Evolutionary conservation across 1,140 invertebrate genomes (phyloP), one percentile per base, ranked within the genome.

Genomic region (Solenopsis fugax): DNA sequence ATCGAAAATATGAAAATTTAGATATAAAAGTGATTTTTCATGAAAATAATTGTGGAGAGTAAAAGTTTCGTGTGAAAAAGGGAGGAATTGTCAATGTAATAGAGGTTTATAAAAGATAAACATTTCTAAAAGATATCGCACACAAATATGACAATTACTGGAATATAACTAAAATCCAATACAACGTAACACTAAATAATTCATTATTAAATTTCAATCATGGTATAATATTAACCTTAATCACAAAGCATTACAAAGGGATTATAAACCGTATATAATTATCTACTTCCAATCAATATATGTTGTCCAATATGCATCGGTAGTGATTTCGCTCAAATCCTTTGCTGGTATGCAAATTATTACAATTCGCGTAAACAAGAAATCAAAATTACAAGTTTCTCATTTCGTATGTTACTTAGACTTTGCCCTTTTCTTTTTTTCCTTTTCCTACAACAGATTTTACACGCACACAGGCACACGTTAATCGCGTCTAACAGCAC

Each of bases 151-250:
- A 37, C 45, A 72, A 69, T 82, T 82, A 82, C 9, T 58, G 18
- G 18, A 71, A 54, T 37, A 60, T 73, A 82, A 82, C 52, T 48
- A 37, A 60, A 81, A 45, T 1, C 65, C 37, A 29, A 81, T 56
- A 13, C 10, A 56, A 73, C 4, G 21, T 41, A 58, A 58, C 21
- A 52, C 18, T 73, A 41, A 73, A 82, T 73, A 73, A 73, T 82
- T 82, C 21, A 72, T 82, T 45, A 73, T 73, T 82, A 48, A 73
- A 73, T 82, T 73, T 82, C 67, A 72, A 82, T 82, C 52, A 21
- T 82, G 65, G 52, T 81, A 29, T 2, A 81, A 81, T 72, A 82
- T 82, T 82, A 82, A 54, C 80, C 41, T 82, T 82, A 72, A 82
- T 82, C 80, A 72, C 52, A 29, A 73, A 60, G 41, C 67, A 73